Conservation (phyloP, 2,888 invertebrate genomes). For the Euclidia mi region DNA sequence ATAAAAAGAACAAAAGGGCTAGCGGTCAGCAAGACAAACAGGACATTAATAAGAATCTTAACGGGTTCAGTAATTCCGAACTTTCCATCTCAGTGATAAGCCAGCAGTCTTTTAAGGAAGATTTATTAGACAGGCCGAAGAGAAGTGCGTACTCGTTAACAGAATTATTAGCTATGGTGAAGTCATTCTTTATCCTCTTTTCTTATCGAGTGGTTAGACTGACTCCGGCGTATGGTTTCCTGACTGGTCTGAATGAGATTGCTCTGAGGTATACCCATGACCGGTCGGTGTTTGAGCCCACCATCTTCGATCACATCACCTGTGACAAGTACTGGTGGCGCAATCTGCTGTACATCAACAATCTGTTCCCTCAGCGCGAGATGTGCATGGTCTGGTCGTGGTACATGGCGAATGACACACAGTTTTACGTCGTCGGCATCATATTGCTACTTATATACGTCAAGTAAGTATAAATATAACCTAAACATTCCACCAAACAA, state of each 20-base stretch:
- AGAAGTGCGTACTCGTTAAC: conserved; percentile 71
- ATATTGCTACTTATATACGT: conserved; percentile 91
- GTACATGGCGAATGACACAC: conserved; percentile 95
- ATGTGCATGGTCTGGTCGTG: conserved; percentile 96
- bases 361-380: conserved; percentile 93
- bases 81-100: conserved; percentile 83
- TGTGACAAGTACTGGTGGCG: conserved; percentile 96
- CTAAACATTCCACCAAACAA: not conserved
- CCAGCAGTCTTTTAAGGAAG: conserved; percentile 84
- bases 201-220: conserved; percentile 91
- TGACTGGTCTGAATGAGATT: conserved; percentile 93
- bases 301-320: conserved; percentile 92
- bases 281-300: conserved; percentile 93
- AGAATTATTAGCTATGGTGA: conserved; percentile 78
- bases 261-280: conserved; percentile 93
- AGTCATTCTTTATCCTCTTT: conserved; percentile 87
- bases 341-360: conserved; percentile 95
- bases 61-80: conserved; percentile 82
- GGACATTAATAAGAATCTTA: conserved; percentile 83
- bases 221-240: conserved; percentile 95
- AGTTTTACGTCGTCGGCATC: conserved; percentile 93
- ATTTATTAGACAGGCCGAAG: conserved; percentile 78
- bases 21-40: conserved; percentile 64
- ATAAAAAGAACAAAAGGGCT: conserved; percentile 81
- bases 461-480: conserved; percentile 87